Conservation (phyloP, 2,113 vertebrate genomes). For the Phyllopteryx taeniolatus region DNA sequence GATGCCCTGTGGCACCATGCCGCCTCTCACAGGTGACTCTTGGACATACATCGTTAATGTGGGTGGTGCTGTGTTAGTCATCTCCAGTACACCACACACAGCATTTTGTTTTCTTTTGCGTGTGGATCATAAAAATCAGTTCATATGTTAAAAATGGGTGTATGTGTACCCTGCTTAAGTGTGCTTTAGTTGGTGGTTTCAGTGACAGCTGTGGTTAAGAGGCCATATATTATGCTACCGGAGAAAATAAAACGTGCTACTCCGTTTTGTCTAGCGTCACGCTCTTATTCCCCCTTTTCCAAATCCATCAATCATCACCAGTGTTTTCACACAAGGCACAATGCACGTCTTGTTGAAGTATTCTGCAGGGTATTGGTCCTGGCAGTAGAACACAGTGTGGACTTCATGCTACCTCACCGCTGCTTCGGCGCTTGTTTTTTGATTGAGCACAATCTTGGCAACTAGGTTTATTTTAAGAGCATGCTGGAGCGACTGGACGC, state of each 20-base stretch:
- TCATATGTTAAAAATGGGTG: not conserved
- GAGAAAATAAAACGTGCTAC: slow-evolving; percentile 11
- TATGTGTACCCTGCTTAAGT: not conserved
- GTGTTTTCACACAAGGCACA: slow-evolving; percentile 22
- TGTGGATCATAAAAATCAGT: not conserved
- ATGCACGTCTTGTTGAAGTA: slow-evolving; percentile 49
- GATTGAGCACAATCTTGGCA: not conserved
- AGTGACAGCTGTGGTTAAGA: slow-evolving; percentile 12
- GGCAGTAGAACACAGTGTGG: slow-evolving; percentile 20
- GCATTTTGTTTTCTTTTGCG: not conserved
- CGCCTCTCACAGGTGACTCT: not conserved
- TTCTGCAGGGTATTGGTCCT: slow-evolving; percentile 9
- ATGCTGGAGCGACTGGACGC: not conserved
- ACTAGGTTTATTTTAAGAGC: not conserved
- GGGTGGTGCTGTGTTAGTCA: not conserved
- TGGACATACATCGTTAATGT: not conserved
- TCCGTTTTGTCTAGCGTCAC: slow-evolving; percentile 3
- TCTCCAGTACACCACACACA: not conserved
- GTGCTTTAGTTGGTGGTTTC: slow-evolving; percentile 14
- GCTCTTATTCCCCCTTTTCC: not conserved
- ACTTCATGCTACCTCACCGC: slow-evolving; percentile 1
- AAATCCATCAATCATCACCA: slow-evolving; percentile 14
- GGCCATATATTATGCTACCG: slow-evolving; percentile 8
- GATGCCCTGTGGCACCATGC: not conserved
- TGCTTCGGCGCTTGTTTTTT: not conserved